Evolutionary conservation across 2,113 vertebrate genomes (phyloP), one percentile per base, ranked within the genome.

Genomic region (Parus major): DNA sequence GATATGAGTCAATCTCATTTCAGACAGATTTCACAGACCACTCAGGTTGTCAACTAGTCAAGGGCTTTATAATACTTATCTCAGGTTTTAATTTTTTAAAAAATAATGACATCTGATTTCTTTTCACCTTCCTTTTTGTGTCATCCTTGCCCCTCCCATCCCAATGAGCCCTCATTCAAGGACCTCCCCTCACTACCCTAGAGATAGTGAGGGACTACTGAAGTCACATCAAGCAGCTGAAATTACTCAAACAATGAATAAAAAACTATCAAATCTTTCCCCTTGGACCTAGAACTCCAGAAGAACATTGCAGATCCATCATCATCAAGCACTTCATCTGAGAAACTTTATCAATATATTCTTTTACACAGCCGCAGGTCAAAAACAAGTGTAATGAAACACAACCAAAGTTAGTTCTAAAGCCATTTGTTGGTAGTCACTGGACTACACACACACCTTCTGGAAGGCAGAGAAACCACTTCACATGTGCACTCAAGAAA

Each of bases 401-500:
- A 68, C 0, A 1, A 28, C 9, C 1, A 0, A 72, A 69, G 36
- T 16, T 39, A 36, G 15, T 55, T 70, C 12, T 63, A 53, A 65
- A 69, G 39, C 9, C 27, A 42, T 22, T 8, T 70, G 8, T 12
- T 11, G 33, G 17, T 7, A 77, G 33, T 22, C 23, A 46, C 15
- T 28, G 35, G 25, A 27, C 46, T 47, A 39, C 5, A 13, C 2
- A 22, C 8, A 24, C 21, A 9, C 4, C 5, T 53, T 29, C 61
- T 5, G 2, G 76, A 78, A 46, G 25, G 23, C 33, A 63, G 18
- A 53, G 31, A 88, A 76, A 49, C 3, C 13, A 23, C 7, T 21
- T 21, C 0, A 0, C 42, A 41, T 0, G 0, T 28, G 20, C 41
- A 44, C n/a, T 49, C 8, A 39, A 27, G 15, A 68, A 82, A 53